phyloP scores from a whole-genome alignment of 1,140 invertebrate genomes.

The Ceratosolen solmsi region DNA sequence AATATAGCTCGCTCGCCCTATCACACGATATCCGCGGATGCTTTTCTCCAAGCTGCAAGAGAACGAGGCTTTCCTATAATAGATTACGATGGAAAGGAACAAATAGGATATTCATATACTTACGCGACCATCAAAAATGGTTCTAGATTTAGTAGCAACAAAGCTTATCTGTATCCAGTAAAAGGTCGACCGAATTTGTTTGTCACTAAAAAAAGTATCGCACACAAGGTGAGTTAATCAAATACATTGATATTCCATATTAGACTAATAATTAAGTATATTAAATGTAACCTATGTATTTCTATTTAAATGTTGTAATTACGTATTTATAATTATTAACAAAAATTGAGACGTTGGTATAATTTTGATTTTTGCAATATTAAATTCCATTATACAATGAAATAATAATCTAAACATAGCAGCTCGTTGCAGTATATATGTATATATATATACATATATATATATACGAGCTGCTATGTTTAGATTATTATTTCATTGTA shows the following conservation, averaged over 20 bases:
- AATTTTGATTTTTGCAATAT: too few species aligned
- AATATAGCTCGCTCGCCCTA: constrained; percentile 43
- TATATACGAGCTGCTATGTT: too few species aligned
- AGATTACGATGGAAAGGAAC: constrained; percentile 49
- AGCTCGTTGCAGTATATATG: too few species aligned
- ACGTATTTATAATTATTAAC: too few species aligned
- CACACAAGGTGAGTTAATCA: background rate
- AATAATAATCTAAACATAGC: too few species aligned
- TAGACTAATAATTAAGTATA: too few species aligned
- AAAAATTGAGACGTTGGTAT: too few species aligned
- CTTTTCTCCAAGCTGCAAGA: constrained; percentile 22
- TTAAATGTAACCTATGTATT: too few species aligned
- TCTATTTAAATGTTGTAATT: background rate
- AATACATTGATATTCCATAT: too few species aligned
- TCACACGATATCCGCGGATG: background rate
- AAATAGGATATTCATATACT: constrained; percentile 74
- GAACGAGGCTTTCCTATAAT: constrained; percentile 21
- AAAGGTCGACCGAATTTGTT: constrained; percentile 79
- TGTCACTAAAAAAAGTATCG: constrained; percentile 64
- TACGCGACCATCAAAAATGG: constrained; percentile 76
- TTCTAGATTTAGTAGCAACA: constrained; percentile 79
- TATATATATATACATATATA: too few species aligned
- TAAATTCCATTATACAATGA: too few species aligned
- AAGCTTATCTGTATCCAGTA: constrained; percentile 81
- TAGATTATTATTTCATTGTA: too few species aligned